Percentiles rank a stretch among this genome's conserved stretches.
Evolutionary conservation across 2,888 invertebrate species (phyloP).

Genomic region (Pecten maximus): DNA sequence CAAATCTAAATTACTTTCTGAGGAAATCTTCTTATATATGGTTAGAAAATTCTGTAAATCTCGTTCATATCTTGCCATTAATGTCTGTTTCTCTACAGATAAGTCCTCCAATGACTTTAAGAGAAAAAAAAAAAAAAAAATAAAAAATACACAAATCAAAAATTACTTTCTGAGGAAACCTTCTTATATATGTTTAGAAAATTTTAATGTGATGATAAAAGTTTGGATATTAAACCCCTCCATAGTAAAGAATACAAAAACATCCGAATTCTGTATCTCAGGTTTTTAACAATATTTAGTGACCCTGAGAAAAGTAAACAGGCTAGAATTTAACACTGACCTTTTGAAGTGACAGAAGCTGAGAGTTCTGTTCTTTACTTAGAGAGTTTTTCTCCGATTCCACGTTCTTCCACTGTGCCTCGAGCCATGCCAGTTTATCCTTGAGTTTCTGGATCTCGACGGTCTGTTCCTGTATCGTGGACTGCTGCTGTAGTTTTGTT

Average conservation of each 20-base stretch:
- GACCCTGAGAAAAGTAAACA: no score
- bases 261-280: no score
- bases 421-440: constrained; percentile 72
- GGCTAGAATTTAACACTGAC: constrained; percentile 66
- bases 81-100: constrained; percentile 77
- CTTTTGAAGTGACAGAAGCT: constrained; percentile 71
- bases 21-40: no score
- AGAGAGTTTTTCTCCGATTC: constrained; percentile 69
- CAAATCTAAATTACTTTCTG: no score
- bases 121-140: background rate
- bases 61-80: constrained; percentile 74
- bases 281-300: no score
- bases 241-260: no score
- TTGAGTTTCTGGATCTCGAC: constrained; percentile 70
- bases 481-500: constrained; percentile 76
- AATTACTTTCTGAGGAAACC: no score
- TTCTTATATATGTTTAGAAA: no score
- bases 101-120: constrained; percentile 77
- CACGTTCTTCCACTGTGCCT: constrained; percentile 71
- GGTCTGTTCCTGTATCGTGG: constrained; percentile 72
- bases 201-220: no score
- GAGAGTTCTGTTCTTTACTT: constrained; percentile 66
- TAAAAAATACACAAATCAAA: no score
- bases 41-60: constrained; percentile 71
- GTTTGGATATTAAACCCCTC: no score